Evolutionary conservation across 2,113 vertebrate genomes (phyloP).

Genomic region (Oryzias curvinotus): DNA sequence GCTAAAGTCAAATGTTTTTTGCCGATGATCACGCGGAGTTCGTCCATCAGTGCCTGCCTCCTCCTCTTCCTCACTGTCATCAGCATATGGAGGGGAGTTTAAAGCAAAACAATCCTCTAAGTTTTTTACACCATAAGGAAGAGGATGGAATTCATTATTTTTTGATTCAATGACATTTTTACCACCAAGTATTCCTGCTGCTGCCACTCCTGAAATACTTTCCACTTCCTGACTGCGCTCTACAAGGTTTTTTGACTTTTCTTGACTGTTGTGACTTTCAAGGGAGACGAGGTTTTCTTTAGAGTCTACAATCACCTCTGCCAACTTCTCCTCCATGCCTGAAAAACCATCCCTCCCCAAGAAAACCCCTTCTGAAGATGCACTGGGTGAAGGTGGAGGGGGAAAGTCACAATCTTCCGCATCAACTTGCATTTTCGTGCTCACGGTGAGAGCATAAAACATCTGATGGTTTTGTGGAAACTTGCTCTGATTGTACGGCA

Average conservation of each 20-base stretch:
- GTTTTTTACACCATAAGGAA: constrained; percentile 7
- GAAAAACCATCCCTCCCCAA: constrained; percentile 18
- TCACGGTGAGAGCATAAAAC: constrained; percentile 1
- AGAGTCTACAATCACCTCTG: constrained; percentile 31
- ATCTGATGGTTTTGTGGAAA: constrained; percentile 1
- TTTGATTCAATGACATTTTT: constrained; percentile 1
- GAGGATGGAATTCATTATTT: not conserved
- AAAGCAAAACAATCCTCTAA: not conserved
- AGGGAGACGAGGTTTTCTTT: constrained; percentile 2
- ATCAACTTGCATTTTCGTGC: not conserved
- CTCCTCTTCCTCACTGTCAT: constrained; percentile 50
- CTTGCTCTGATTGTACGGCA: constrained; percentile 14
- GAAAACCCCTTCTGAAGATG: constrained; percentile 9
- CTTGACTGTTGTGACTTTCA: constrained; percentile 8
- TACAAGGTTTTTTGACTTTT: constrained; percentile 1
- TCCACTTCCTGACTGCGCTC: constrained; percentile 1
- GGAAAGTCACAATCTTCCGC: constrained; percentile 5
- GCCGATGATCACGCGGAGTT: constrained; percentile 21
- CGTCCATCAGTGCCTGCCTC: constrained; percentile 27
- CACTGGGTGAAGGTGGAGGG: not conserved
- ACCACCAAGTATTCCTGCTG: constrained; percentile 6
- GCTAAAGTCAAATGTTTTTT: constrained; percentile 22
- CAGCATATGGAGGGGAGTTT: constrained; percentile 38
- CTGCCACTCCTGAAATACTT: constrained; percentile 1
- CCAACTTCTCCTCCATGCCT: constrained; percentile 12